phyloP scores from a whole-genome alignment of 2,797 vertebrate species.

The Cirrhinus mrigala region DNA sequence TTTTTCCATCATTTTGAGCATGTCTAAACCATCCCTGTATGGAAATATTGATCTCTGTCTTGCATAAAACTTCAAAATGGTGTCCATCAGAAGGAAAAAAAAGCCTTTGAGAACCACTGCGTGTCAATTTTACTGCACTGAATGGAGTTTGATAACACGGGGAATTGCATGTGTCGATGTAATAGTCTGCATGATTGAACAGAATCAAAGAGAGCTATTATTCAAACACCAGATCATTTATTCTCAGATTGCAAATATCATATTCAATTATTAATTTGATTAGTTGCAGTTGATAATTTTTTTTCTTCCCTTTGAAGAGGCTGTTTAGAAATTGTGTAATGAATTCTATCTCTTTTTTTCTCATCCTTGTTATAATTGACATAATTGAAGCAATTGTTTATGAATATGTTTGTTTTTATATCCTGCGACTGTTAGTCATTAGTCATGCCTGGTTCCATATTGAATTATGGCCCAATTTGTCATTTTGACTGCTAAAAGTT shows the following conservation, averaged over 20 bases:
- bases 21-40: not conserved
- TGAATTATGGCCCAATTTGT: slow-evolving; percentile 44
- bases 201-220: slow-evolving; percentile 40
- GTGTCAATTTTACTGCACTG: slow-evolving; percentile 23
- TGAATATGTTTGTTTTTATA: slow-evolving; percentile 10
- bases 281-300: slow-evolving; percentile 22
- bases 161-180: slow-evolving; percentile 12
- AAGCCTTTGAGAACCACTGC: not conserved
- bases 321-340: slow-evolving; percentile 24
- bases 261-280: slow-evolving; percentile 49
- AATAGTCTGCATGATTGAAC: slow-evolving; percentile 32
- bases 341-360: not conserved
- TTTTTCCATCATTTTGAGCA: slow-evolving; percentile 16
- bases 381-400: slow-evolving; percentile 3
- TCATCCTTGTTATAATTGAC: not conserved
- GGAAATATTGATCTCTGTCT: not conserved
- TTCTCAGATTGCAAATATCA: slow-evolving; percentile 36
- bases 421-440: not conserved
- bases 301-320: slow-evolving; percentile 36
- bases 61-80: slow-evolving; percentile 10
- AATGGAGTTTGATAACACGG: slow-evolving; percentile 23
- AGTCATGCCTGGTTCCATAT: slow-evolving; percentile 40
- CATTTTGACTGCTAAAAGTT: slow-evolving; percentile 28
- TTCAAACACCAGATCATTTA: slow-evolving; percentile 43
- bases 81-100: slow-evolving; percentile 8